These are phyloP conservation scores for Amblyjoppa proteus DNA, from an alignment of 2,888 invertebrate species.

Conservation along the genomic window DNA sequence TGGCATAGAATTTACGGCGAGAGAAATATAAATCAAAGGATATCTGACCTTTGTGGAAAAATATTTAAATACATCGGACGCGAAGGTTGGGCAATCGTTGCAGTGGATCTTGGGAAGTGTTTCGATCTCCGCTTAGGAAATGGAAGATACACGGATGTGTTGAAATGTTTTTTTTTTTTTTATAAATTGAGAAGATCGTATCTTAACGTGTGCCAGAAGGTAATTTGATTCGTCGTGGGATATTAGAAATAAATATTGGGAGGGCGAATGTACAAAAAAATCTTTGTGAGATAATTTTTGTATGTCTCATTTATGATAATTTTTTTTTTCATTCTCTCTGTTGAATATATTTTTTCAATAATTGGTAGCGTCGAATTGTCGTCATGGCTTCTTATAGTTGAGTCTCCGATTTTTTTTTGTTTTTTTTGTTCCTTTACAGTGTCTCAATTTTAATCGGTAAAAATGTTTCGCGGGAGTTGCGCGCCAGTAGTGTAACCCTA, in stretches of 20 bases:
- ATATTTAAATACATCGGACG: background rate
- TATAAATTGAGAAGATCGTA: too few relatives aligned
- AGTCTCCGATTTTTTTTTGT: background rate
- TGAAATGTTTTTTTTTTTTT: background rate
- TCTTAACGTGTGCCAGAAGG: too few relatives aligned
- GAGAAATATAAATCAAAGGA: background rate
- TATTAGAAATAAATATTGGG: too few relatives aligned
- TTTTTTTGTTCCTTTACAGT: background rate
- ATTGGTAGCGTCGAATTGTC: too few relatives aligned
- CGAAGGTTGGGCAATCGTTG: too few relatives aligned
- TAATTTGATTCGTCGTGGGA: too few relatives aligned
- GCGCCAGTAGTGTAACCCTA: constrained; percentile 50
- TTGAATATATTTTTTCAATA: background rate
- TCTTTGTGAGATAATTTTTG: too few relatives aligned
- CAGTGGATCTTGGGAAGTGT: background rate
- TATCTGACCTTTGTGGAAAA: background rate
- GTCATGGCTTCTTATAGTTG: background rate
- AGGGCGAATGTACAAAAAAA: too few relatives aligned
- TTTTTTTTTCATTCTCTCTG: background rate
- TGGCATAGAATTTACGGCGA: background rate
- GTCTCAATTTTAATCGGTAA: background rate
- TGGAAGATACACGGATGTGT: background rate
- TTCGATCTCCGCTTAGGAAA: background rate
- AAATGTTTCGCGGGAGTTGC: background rate
- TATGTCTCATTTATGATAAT: background rate